Evolutionary conservation across 2,113 vertebrate genomes (phyloP).

Genomic region (Anser brachyrhynchus): DNA sequence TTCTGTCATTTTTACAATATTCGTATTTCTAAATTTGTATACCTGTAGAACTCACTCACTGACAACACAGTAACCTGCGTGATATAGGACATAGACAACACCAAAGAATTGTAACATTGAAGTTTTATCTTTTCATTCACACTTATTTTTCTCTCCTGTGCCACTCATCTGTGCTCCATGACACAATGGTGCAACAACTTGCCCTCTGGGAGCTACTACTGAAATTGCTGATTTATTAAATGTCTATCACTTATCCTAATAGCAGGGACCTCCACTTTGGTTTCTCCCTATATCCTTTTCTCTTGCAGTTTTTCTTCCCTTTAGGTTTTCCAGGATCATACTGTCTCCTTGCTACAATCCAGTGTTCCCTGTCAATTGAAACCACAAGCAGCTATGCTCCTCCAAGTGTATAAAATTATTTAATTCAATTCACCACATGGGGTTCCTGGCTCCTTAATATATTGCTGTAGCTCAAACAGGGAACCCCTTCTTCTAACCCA

Average conservation of each 20-base stretch:
- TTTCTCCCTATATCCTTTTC: neutral
- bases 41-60: neutral
- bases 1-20: neutral
- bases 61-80: neutral
- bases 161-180: neutral
- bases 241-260: neutral
- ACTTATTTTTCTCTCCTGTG: neutral
- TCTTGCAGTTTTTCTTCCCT: neutral
- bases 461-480: neutral
- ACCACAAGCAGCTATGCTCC: neutral
- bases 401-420: neutral
- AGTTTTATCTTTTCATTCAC: neutral
- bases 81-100: neutral
- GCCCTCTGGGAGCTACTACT: neutral
- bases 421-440: neutral
- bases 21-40: neutral
- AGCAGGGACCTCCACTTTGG: neutral
- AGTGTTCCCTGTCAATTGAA: neutral
- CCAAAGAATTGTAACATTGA: neutral
- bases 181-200: neutral
- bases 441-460: neutral
- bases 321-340: neutral
- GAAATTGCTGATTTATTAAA: neutral
- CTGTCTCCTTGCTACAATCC: neutral
- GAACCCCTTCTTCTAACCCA: neutral